Evolutionary conservation across 2,113 vertebrate species (phyloP), one percentile per base, ranked within the genome.

Genomic region (Piliocolobus tephrosceles): DNA sequence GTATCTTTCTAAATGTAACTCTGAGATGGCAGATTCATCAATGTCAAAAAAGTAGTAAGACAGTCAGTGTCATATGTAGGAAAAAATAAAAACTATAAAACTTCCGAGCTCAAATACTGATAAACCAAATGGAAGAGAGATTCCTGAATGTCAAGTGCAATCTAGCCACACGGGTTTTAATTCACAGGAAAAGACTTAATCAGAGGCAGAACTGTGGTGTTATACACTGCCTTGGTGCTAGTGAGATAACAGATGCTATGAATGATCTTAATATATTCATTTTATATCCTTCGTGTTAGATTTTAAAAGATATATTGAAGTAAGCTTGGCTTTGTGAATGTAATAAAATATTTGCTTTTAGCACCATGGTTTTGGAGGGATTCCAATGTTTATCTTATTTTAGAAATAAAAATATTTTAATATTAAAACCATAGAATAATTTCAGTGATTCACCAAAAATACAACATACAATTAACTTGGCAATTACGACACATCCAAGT

Each of bases 1-100:
- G 61, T 83, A 90, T 78, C 27, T 94, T 92, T 90, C 78, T 64
- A 96, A 96, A 92, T 32, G 23, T 80, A 86, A 91, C 64, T 64
- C 40, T 72, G 84, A 79, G 83, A 45, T 82, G n/a, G n/a, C 3
- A 78, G 79, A 85, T 20, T 90, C 38, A 78, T 18, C 22, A 85
- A 6, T 75, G 95, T 92, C 8, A 91, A 94, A 83, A 73, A 90
- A 66, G 76, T 30, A 83, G 70, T 27, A 73, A 85, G 79, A 83
- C 5, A 95, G 78, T 68, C 76, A 88, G 14, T 90, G 16, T 87
- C 32, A 75, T 68, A 94, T 78, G 38, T 90, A 75, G 86, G 43
- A 27, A 61, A 80, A 88, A 73, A 70, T 23, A 85, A 73, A 75
- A 86, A 25, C 18, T 8, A 78, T 23, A 79, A 85, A 84, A 86